phyloP scores from a whole-genome alignment of 2,888 invertebrate genomes.

The Endomychus coccineus region DNA sequence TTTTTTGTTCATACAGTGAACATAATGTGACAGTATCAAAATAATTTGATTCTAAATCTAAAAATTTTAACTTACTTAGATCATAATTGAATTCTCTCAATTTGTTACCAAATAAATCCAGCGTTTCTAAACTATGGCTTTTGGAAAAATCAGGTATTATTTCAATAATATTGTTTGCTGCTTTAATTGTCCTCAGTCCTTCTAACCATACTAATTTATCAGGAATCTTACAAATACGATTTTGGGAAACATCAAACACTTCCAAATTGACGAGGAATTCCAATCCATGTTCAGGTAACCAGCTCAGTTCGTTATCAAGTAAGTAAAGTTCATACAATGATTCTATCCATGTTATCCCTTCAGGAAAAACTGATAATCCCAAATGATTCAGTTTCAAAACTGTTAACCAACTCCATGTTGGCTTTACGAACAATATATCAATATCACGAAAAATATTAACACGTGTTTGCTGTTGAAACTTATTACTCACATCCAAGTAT shows the following conservation, averaged over 20 bases:
- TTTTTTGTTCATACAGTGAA: constrained; percentile 16
- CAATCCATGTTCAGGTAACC: constrained; percentile 25
- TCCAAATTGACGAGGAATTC: constrained; percentile 26
- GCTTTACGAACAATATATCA: constrained; percentile 25
- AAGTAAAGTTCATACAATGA: constrained; percentile 25
- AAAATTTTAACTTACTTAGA: constrained; percentile 2
- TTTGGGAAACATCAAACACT: constrained; percentile 25
- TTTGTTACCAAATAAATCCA: constrained; percentile 28
- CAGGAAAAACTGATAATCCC: constrained; percentile 24
- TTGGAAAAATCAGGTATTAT: constrained; percentile 17
- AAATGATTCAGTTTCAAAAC: constrained; percentile 23
- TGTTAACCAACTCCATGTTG: constrained; percentile 23
- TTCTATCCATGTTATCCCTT: constrained; percentile 24
- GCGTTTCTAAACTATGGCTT: constrained; percentile 20
- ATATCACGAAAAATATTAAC: constrained; percentile 23
- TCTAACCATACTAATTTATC: constrained; percentile 17
- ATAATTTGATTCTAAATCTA: constrained; percentile 26
- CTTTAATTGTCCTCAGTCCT: constrained; percentile 20
- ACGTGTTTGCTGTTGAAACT: constrained; percentile 1
- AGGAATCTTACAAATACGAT: constrained; percentile 22
- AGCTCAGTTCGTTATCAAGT: constrained; percentile 23
- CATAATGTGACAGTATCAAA: constrained; percentile 15
- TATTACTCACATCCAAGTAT: constrained; percentile 29
- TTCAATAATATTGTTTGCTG: constrained; percentile 22
- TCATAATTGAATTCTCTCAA: constrained; percentile 13